These are phyloP conservation scores for Malurus elegans DNA, from an alignment of 2,113 vertebrate genomes.

Conservation along the genomic window DNA sequence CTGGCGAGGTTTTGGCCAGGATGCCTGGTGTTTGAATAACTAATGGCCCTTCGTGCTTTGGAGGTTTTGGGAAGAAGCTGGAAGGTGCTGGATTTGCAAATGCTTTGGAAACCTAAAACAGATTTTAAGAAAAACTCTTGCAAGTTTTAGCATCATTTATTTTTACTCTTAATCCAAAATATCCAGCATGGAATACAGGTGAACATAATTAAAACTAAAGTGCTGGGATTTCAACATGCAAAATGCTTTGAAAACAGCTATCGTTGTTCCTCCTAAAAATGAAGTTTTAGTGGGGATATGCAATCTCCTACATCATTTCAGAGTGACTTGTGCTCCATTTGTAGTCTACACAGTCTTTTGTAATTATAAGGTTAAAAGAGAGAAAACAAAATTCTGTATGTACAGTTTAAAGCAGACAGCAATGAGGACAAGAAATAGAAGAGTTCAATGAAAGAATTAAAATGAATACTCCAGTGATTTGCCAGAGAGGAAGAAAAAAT, in stretches of 20 bases:
- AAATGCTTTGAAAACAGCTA: not conserved
- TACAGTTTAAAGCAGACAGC: not conserved
- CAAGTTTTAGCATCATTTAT: not conserved
- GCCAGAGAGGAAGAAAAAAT: not conserved
- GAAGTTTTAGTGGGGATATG: not conserved
- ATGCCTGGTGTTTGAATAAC: conserved; percentile 64
- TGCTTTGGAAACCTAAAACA: conserved; percentile 64
- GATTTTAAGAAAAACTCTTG: not conserved
- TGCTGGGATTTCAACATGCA: not conserved
- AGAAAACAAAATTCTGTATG: not conserved
- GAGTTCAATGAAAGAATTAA: not conserved
- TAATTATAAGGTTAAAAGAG: not conserved
- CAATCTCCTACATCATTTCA: not conserved
- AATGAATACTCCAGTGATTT: not conserved
- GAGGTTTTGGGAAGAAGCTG: conserved; percentile 45
- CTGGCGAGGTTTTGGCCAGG: conserved; percentile 72
- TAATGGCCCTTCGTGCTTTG: conserved; percentile 64
- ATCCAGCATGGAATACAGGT: not conserved
- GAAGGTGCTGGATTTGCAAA: conserved; percentile 19
- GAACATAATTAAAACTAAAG: not conserved
- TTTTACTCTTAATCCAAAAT: not conserved
- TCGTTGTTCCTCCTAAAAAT: not conserved
- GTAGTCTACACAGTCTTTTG: not conserved
- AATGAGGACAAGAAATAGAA: not conserved
- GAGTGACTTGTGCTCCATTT: not conserved